Base-by-base conservation (phyloP, 1,140 invertebrate species). In the Steinernema feltiae region DNA sequence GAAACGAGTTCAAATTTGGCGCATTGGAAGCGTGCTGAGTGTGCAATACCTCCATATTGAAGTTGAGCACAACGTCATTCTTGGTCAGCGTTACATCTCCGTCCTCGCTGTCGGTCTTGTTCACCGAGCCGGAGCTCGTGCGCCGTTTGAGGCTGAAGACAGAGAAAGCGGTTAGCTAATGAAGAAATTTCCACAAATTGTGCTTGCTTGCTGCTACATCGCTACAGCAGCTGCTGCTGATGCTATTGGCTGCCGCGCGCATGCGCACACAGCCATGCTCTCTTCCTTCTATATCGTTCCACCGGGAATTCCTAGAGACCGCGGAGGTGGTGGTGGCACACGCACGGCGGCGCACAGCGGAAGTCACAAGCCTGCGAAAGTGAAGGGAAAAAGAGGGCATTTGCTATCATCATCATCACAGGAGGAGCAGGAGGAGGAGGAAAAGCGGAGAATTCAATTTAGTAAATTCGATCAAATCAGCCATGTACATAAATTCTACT, bases 61-160 rank as follows among this genome's bases (percentile, higher is more conserved):
- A 86, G n/a, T 76, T 77, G 17, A 85, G 71, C 17, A 81, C 74
- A 12, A 85, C 84, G 73, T 85, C 84, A 69, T 72, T 83, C 74
- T 85, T 85, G 1, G 82, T 86, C 30, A 85, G 75, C 30, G 74
- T 79, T 3, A 86, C 83, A 30, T 85, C 84, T 18, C 82, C 82
- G 73, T 85, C 84, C 30, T 85, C 84, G 48, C 81, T 83, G 17
- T 85, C 84, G 29, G 76, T 80, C 78, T 85, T 85, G 72, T 85
- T 86, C 72, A 85, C 72, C 12, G 82, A 84, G 70, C 84, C 80
- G 32, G 83, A 84, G 63, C 82, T 84, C 24, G 84, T 86, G 46
- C 84, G 32, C 69, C 84, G 77, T 75, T 85, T 85, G 41, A 85
- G 72, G 71, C 84, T 85, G 79, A 83, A 85, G 80, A 32, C 29